A percentile compares a stretch with the other conserved stretches of the same genome.
Evolutionary conservation across 2,888 invertebrate genomes (phyloP).

Genomic region (Scaptomyza polygonia): DNA sequence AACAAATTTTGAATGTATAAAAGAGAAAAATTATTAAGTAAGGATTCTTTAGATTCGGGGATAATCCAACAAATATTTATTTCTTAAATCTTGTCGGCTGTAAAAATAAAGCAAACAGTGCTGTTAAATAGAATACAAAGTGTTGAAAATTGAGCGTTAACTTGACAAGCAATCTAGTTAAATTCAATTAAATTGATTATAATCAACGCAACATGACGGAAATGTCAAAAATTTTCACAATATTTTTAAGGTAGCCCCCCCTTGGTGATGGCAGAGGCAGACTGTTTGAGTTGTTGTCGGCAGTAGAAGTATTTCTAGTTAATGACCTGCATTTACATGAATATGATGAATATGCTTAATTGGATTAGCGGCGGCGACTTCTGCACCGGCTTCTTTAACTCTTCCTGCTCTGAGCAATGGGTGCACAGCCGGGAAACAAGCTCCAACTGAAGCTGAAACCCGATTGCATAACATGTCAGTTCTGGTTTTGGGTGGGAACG

Average conservation of each 20-base stretch:
- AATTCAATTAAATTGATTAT: slow-evolving; percentile 63
- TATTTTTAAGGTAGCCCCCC: slow-evolving; percentile 17
- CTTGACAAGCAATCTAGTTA: slow-evolving; percentile 23
- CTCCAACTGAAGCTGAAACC: slow-evolving; percentile 32
- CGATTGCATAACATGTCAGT: slow-evolving; percentile 61
- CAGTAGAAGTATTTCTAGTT: slow-evolving; percentile 62
- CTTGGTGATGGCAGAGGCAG: slow-evolving; percentile 7
- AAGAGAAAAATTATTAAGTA: neutral
- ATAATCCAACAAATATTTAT: neutral
- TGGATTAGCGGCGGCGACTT: slow-evolving; percentile 65
- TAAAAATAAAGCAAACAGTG: neutral
- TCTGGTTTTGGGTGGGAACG: slow-evolving; percentile 7
- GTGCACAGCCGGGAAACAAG: slow-evolving; percentile 51
- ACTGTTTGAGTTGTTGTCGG: slow-evolving; percentile 28
- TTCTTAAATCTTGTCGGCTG: neutral
- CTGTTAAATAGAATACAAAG: slow-evolving; percentile 19
- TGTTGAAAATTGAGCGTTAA: slow-evolving; percentile 16
- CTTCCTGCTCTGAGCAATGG: slow-evolving; percentile 32
- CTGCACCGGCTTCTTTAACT: slow-evolving; percentile 30
- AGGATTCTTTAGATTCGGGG: too few relatives aligned
- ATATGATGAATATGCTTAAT: slow-evolving; percentile 74
- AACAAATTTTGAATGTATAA: too few relatives aligned
- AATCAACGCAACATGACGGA: slow-evolving; percentile 73
- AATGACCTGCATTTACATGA: slow-evolving; percentile 72
- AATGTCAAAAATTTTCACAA: slow-evolving; percentile 52